Evolutionary conservation across 1,140 invertebrate species (phyloP), one percentile per base, ranked within the genome.

Genomic region (Parasteatoda tepidariorum): DNA sequence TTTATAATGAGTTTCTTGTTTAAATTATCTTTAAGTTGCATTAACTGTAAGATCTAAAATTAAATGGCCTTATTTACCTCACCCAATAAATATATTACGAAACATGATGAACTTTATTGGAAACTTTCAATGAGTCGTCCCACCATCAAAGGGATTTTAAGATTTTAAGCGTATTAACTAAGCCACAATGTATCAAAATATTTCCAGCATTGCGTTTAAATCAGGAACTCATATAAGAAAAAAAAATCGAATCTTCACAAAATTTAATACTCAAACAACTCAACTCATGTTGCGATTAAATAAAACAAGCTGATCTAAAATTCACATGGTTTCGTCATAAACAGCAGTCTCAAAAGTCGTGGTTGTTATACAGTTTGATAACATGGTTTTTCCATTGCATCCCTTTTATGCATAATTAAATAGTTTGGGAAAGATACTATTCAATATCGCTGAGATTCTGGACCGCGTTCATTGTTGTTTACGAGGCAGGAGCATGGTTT

Each of bases 331-430:
- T 78, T 78, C 31, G 34, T 33, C 74, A 66, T 78, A 78, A 78
- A 78, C 74, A 66, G 74, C 74, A 34, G 33, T 61, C 61, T 62
- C 22, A 24, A 24, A 30, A 33, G 57, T 9, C 15, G 31, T 48
- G 26, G 33, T 24, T 78, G 59, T 66, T 78, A 33, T 78, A 54
- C 61, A 57, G 48, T 34, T 78, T 78, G 74, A 78, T 78, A 78
- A 78, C 74, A 78, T 78, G 74, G 74, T 78, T 78, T 78, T 78
- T 78, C 74, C 74, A 78, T 78, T 78, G 74, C 74, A 66, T 78
- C 66, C 31, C 74, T 78, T 78, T 78, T 64, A 78, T 78, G 74
- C 59, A 78, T 78, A 78, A 78, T 78, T 78, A 78, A 78, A 78
- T 55, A 64, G 34, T 48, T 66, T 64, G 15, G 61, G 61, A 66